Evolutionary conservation across 35 echinoderm and acorn worm genomes (phyloP), one percentile per base, ranked within the genome.

Genomic region (Apostichopus californicus): DNA sequence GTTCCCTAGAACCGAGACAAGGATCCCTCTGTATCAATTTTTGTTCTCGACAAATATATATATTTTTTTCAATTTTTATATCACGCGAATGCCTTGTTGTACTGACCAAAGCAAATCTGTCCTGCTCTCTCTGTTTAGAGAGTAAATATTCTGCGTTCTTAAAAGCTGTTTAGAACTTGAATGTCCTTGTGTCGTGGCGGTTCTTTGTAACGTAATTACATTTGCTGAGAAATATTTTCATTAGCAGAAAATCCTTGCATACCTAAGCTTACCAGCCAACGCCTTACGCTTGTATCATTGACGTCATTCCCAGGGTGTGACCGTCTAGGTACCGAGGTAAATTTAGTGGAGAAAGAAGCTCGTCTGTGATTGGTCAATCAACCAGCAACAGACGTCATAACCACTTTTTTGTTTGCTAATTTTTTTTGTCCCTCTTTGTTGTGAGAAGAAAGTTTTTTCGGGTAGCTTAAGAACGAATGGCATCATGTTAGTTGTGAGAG

Each of bases 201-300:
- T 34, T 55, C 86, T 89, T 73, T 89, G 86, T 73, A 89, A 89
- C 22, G 60, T 89, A 89, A 89, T 89, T 89, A 89, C 86, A 89
- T 89, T 89, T 89, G 63, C 86, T 53, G 86, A 89, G 86, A 89
- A 89, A 89, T 89, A 89, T 89, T 89, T 89, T 89, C 86, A 89
- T 89, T 89, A 89, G 86, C 68, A 22, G 86, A 89, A 89, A 89
- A 89, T 89, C 86, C 86, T 89, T 89, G 61, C 71, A 89, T 89
- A 73, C 64, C 60, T 89, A 89, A 89, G 71, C 86, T 89, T 52
- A 89, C 61, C 86, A 73, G 86, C 86, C 60, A 73, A 34, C 86
- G 68, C 60, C 86, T 89, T 72, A 11, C 52, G 86, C 25, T 22
- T 65, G 86, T 72, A 28, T 58, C 11, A 89, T 89, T 89, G 86